A percentile compares a stretch with the other conserved stretches of the same genome.
Evolutionary conservation across 2,797 vertebrate genomes (phyloP).

Genomic region (Falco rusticolus): DNA sequence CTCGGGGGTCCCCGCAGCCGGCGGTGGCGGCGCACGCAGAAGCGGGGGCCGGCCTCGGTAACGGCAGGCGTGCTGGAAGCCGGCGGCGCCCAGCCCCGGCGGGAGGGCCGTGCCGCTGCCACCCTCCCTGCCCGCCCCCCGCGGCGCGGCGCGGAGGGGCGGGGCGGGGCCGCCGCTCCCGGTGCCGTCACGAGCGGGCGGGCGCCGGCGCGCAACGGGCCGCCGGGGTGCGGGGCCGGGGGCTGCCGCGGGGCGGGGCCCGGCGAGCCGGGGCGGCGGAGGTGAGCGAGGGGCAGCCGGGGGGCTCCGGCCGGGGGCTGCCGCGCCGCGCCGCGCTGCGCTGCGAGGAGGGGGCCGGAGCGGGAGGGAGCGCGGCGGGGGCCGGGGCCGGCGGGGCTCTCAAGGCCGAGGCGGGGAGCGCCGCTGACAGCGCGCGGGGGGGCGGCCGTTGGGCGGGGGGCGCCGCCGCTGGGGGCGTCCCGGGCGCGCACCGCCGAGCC

Average conservation of each 20-base stretch:
- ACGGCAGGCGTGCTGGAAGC: fast-evolving
- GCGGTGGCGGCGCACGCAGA: not conserved
- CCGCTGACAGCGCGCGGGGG: not conserved
- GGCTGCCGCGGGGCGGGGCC: not conserved
- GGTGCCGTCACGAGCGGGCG: not conserved
- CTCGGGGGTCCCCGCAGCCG: fast-evolving
- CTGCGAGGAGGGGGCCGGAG: no score
- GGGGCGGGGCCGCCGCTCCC: not conserved
- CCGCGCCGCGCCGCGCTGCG: not conserved
- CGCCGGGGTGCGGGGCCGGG: not conserved
- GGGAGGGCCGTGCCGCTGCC: no score
- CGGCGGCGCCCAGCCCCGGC: no score
- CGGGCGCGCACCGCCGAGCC: not conserved
- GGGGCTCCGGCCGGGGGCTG: not conserved
- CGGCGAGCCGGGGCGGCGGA: not conserved
- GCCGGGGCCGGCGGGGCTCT: not conserved
- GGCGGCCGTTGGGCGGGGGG: not conserved
- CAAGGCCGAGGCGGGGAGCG: not conserved
- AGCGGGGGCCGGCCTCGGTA: not conserved
- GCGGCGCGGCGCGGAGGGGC: not conserved
- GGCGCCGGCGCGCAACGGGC: not conserved
- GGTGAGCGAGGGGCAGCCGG: not conserved
- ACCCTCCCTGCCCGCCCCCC: not conserved
- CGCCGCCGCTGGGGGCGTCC: not conserved
- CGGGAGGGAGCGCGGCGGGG: not conserved